Base-by-base conservation (phyloP, 2,888 invertebrate genomes). In the Drosophila anceps region DNA sequence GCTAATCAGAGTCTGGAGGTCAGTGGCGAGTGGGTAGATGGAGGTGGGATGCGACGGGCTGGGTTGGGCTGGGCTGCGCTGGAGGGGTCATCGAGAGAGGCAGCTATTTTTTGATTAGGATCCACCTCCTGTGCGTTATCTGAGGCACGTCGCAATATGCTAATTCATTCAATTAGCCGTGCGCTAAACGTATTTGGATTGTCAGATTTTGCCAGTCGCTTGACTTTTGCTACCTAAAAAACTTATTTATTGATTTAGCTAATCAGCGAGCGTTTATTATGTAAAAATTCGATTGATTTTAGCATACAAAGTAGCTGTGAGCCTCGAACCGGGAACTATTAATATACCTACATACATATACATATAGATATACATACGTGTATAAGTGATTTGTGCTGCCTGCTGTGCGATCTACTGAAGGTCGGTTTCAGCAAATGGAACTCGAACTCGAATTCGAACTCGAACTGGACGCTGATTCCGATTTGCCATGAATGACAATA, bases 221-320 rank as follows among this genome's bases (percentile, higher is more conserved):
- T 88, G 88, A 88, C 86, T 83, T 86, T 88, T 81, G 88, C 86
- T 84, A 86, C 88, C 86, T 83, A 71, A 66, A 73, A 76, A 81
- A 71, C 69, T 69, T 81, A 86, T 84, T 84, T 84, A 84, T 84
- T 84, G 81, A 84, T 84, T 84, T 86, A 75, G 84, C 84, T 84
- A 84, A 84, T 84, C 84, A 84, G 84, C 81, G 67, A 86, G 67
- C 86, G 76, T 69, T 84, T 86, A 88, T 88, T 84, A 84, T 88
- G 86, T 88, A 83, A 86, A 86, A 84, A 57, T 35, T 31, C 70
- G 65, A 79, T 79, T 81, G 55, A 69, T 73, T 73, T 76, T 66
- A 41, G 79, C 81, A 82, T 76, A 81, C 81, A 82, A 81, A 79
- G 81, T 81, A 71, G 79, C 29, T 35, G 10, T 35, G 29, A 10